Percentiles rank a stretch among this genome's conserved stretches.
Conservation (phyloP, 2,797 vertebrate species). For the Coregonus sp. region DNA sequence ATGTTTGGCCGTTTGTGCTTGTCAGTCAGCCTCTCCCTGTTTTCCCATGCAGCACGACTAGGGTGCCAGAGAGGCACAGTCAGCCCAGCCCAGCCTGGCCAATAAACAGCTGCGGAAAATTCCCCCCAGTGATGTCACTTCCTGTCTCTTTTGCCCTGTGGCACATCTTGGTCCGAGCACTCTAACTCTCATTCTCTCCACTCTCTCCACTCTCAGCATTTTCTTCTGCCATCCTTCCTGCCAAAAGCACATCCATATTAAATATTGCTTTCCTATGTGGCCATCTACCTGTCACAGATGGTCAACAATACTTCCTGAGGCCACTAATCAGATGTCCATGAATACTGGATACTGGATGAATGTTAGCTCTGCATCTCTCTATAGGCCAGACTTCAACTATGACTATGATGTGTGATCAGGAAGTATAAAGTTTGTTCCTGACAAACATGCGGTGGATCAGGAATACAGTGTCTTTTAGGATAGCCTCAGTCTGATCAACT, state of each 20-base stretch:
- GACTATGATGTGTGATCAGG: constrained; percentile 50
- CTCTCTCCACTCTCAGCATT: neutral
- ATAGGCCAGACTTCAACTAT: neutral
- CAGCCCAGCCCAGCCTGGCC: constrained; percentile 3
- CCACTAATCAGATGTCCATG: constrained; percentile 59
- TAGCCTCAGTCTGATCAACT: no score
- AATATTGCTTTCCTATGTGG: constrained; percentile 17
- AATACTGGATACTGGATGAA: constrained; percentile 57
- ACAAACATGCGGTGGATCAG: constrained; percentile 52
- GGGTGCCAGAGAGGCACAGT: neutral
- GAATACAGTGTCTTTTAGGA: neutral
- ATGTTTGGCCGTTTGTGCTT: constrained; percentile 43
- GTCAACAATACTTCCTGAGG: constrained; percentile 1
- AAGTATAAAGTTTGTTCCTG: constrained; percentile 31
- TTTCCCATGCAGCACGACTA: constrained; percentile 15
- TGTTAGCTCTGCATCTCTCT: neutral
- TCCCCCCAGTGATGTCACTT: constrained; percentile 44
- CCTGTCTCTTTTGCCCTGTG: constrained; percentile 15
- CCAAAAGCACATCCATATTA: constrained; percentile 52
- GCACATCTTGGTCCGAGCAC: neutral
- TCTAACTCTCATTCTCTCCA: neutral
- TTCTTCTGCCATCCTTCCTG: constrained; percentile 36
- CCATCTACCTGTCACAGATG: constrained; percentile 20
- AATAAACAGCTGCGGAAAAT: constrained; percentile 35
- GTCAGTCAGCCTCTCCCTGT: constrained; percentile 43